Base-by-base conservation (phyloP, 2,888 invertebrate genomes). In the Diarsia brunnea region DNA sequence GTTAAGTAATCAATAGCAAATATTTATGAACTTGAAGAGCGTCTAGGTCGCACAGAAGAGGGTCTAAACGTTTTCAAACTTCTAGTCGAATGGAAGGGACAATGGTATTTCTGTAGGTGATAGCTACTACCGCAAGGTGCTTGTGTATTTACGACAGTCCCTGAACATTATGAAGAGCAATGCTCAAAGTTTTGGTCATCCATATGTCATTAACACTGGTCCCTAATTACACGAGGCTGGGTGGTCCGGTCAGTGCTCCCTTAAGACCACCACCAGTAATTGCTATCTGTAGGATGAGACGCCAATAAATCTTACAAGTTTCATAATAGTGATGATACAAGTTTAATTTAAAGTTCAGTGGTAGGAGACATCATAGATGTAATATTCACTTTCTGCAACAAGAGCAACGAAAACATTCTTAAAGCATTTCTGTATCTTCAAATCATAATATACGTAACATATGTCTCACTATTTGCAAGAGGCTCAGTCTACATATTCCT, bases 121-220 rank as follows among this genome's bases (percentile, higher is more conserved):
- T 77, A 75, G 65, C 43, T 75, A 73, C 63, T 47, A 63, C 5
- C 38, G 21, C 51, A 64, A 72, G 69, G 69, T 69, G 69, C 43
- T 66, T 63, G 68, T 60, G 68, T 82, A 45, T 82, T 67, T 71
- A 66, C 51, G 69, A 73, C 43, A 69, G 64, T 65, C 51, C 21
- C 47, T 58, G n/a, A 58, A 73, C 31, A 70, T 70, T 78, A 76
- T 81, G 64, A 71, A 76, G 58, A 75, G 51, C 66, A 55, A 65
- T 72, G 69, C n/a, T 71, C 27, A 73, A 82, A 84, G 45, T 79
- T 81, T 73, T 73, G 69, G 61, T 68, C 49, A 70, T 45, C 65
- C 69, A 58, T 84, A 74, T 74, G 75, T 84, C 69, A 78, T 81
- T 73, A 73, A 45, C 38, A 55, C 31, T 75, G 27, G 61, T 31